Evolutionary conservation across 2,888 invertebrate genomes (phyloP).

Genomic region (Lymantria monacha): DNA sequence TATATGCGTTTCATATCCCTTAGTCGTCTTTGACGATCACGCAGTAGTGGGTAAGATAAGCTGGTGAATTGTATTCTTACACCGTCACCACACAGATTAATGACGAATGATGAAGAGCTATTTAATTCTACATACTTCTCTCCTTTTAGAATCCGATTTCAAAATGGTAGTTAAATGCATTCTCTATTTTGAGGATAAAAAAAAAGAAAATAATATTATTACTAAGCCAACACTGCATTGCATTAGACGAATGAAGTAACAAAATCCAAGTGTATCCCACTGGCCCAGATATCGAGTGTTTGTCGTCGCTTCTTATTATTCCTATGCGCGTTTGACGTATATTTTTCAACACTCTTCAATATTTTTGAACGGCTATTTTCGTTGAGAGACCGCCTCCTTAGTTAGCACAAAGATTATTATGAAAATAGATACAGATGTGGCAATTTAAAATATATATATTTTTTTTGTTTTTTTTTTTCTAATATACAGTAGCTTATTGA

Average conservation of each 20-base stretch:
- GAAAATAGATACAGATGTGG: constrained; percentile 21
- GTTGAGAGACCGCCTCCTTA: constrained; percentile 58
- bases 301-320: constrained; percentile 69
- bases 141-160: too few relatives aligned
- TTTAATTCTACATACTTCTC: too few relatives aligned
- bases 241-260: constrained; percentile 20
- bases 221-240: not conserved
- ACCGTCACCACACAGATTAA: not conserved
- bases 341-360: constrained; percentile 78
- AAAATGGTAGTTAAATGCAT: too few relatives aligned
- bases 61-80: too few relatives aligned
- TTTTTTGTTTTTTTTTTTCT: not conserved
- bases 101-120: too few relatives aligned
- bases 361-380: constrained; percentile 73
- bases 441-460: not conserved
- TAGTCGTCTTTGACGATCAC: too few relatives aligned
- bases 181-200: too few relatives aligned
- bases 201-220: not conserved
- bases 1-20: too few relatives aligned
- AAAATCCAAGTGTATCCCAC: constrained; percentile 21
- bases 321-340: constrained; percentile 70
- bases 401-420: constrained; percentile 52
- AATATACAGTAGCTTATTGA: too few relatives aligned
- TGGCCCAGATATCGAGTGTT: constrained; percentile 61
- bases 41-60: too few relatives aligned